Percentiles rank a stretch among this genome's conserved stretches.
These are phyloP conservation scores for Anguilla japonica DNA, from an alignment of 2,113 vertebrate genomes.

Conservation along the genomic window DNA sequence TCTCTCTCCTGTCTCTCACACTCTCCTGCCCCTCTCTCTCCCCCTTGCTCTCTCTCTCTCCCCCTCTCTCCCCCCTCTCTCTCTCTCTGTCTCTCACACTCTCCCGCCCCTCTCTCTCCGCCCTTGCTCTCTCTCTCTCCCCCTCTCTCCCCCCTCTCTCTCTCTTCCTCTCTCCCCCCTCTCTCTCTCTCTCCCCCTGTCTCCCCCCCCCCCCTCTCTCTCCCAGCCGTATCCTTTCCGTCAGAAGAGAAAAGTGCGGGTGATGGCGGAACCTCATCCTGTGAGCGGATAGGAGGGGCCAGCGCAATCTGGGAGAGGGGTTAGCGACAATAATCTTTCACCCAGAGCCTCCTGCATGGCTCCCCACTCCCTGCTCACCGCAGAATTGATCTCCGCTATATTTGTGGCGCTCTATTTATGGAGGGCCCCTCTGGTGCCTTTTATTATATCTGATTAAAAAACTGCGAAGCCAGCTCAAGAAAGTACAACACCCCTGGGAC, in stretches of 20 bases:
- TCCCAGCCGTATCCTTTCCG: not conserved
- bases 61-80: too few relatives aligned
- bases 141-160: too few relatives aligned
- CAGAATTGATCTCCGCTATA: slow-evolving; percentile 60
- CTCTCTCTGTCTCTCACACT: too few relatives aligned
- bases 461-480: slow-evolving; percentile 42
- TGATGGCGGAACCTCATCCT: not conserved
- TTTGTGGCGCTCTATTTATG: slow-evolving; percentile 60
- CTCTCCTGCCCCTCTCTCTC: too few relatives aligned
- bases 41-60: too few relatives aligned
- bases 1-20: too few relatives aligned
- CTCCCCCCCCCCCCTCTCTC: not conserved
- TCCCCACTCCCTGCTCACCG: slow-evolving; percentile 30
- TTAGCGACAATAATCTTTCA: slow-evolving; percentile 14
- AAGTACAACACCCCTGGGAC: slow-evolving; percentile 38
- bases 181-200: not conserved
- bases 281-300: not conserved
- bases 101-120: too few relatives aligned
- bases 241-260: not conserved
- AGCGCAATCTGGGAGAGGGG: not conserved
- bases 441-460: slow-evolving; percentile 58
- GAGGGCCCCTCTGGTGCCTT: slow-evolving; percentile 58
- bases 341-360: slow-evolving; percentile 18
- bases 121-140: too few relatives aligned
- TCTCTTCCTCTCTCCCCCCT: not conserved